These are phyloP conservation scores for Neofelis nebulosa DNA, from an alignment of 2,113 vertebrate genomes.

Conservation along the genomic window DNA sequence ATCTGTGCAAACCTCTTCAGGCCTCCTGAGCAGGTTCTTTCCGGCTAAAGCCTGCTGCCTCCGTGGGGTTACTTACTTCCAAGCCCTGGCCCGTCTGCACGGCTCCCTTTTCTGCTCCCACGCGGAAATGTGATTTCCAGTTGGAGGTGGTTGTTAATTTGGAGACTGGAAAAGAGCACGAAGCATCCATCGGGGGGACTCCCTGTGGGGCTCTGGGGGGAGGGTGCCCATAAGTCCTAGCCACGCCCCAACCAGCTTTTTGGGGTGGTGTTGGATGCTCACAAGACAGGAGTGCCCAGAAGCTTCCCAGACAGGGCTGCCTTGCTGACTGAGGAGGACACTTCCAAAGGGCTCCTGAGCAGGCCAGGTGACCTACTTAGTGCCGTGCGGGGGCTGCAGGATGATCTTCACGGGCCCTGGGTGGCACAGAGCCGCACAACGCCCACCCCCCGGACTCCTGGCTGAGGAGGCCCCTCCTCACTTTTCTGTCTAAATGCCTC, in stretches of 20 bases:
- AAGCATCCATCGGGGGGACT: not conserved
- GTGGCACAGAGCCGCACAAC: not conserved
- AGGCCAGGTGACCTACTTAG: not conserved
- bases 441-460: not conserved
- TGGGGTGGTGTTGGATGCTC: not conserved
- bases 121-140: not conserved
- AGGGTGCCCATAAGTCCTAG: not conserved
- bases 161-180: not conserved
- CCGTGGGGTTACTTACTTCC: not conserved
- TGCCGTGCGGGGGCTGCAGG: accelerated
- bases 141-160: not conserved
- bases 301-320: not conserved
- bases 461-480: not conserved
- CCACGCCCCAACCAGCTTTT: not conserved
- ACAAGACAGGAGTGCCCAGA: not conserved
- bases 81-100: no score
- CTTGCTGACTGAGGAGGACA: not conserved
- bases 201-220: not conserved
- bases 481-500: no score
- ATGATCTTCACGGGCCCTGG: not conserved
- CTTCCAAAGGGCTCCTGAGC: not conserved
- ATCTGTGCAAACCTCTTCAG: not conserved
- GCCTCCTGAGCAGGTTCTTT: not conserved
- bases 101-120: not conserved
- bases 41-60: no score